Percentiles rank a stretch among this genome's conserved stretches.
Evolutionary conservation across 2,113 vertebrate genomes (phyloP).

Genomic region (Leptobrachium leishanense): DNA sequence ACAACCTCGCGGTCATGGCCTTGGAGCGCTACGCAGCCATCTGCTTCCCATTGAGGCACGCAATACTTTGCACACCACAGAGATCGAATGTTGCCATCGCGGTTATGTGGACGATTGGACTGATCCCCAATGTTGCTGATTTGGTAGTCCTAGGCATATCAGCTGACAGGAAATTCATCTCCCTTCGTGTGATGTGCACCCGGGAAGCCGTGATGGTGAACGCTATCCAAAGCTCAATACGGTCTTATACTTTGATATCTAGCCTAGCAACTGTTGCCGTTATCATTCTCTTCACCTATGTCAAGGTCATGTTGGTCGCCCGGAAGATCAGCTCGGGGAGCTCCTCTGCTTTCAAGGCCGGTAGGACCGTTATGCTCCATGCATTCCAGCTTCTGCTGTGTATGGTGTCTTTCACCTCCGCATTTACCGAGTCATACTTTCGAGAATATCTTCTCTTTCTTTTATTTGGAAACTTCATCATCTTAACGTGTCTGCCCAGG

Average conservation of each 20-base stretch:
- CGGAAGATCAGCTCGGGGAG: neutral
- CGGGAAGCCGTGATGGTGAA: neutral
- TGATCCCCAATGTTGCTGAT: neutral
- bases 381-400: constrained; percentile 13
- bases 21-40: constrained; percentile 4
- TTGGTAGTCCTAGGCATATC: neutral
- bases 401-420: neutral
- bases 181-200: neutral
- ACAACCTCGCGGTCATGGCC: constrained; percentile 1
- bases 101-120: neutral
- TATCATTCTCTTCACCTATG: constrained; percentile 18
- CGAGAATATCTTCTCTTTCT: too few species aligned
- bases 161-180: neutral
- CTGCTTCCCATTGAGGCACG: neutral
- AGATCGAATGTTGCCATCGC: neutral
- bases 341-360: constrained; percentile 16
- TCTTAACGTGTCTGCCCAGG: constrained; percentile 1
- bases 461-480: neutral
- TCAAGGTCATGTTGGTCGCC: constrained; percentile 7
- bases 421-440: neutral
- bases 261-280: neutral
- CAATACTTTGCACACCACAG: neutral
- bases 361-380: constrained; percentile 6
- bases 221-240: neutral
- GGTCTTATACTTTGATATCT: neutral